Conservation (phyloP, 1,140 invertebrate genomes). For the Pseudomyrmex gracilis region DNA sequence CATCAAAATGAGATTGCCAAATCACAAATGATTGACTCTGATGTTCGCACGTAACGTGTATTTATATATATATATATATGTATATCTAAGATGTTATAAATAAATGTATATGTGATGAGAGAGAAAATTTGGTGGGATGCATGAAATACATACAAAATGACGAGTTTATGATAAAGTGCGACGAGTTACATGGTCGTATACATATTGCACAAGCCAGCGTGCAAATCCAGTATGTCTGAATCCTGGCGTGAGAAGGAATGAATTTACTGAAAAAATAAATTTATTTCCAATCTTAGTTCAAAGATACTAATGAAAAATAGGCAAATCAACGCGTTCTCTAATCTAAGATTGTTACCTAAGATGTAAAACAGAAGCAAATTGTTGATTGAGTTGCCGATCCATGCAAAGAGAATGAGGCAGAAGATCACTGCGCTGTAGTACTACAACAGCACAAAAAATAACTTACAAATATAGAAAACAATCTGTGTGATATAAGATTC, state of each 20-base stretch:
- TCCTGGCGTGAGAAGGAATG: constrained; percentile 76
- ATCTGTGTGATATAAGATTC: background rate
- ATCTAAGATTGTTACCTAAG: constrained; percentile 83
- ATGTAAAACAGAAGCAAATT: constrained; percentile 93
- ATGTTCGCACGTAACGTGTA: background rate
- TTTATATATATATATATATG: constrained; percentile 4
- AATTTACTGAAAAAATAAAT: constrained; percentile 75
- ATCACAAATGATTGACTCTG: background rate
- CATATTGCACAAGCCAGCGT: constrained; percentile 67
- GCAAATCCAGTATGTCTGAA: constrained; percentile 77
- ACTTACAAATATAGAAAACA: background rate
- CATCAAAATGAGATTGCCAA: no score
- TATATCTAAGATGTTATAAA: background rate
- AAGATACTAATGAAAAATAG: background rate
- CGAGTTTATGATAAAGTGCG: constrained; percentile 78
- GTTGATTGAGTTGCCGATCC: constrained; percentile 92
- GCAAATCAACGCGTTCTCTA: constrained; percentile 14
- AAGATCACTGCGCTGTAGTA: constrained; percentile 90
- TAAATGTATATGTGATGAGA: constrained; percentile 12
- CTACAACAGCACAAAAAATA: constrained; percentile 86
- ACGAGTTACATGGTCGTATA: constrained; percentile 72
- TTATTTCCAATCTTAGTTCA: no score
- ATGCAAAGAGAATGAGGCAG: constrained; percentile 89
- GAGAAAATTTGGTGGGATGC: constrained; percentile 5
- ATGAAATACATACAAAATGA: constrained; percentile 51